A percentile compares a stretch with the other conserved stretches of the same genome.
Evolutionary conservation across 1,140 invertebrate species (phyloP).

Genomic region (Zophobas atratus): DNA sequence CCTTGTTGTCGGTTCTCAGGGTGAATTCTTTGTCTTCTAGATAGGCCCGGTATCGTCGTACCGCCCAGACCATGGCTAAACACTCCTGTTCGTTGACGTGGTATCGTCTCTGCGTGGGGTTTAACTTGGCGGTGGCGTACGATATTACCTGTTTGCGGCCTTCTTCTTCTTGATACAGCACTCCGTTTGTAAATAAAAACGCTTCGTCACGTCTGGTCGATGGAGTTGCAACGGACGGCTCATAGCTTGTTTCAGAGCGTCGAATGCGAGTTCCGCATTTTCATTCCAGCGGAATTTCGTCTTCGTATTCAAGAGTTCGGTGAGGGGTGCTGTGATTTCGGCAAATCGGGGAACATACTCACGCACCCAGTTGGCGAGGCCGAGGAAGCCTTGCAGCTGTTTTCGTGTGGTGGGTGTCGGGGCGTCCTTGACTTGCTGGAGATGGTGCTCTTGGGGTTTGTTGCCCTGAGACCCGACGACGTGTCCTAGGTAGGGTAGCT

Average conservation of each 20-base stretch:
- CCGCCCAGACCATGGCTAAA: slow-evolving; percentile 56
- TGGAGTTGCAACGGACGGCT: slow-evolving; percentile 12
- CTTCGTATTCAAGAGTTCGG: slow-evolving; percentile 5
- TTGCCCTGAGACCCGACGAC: background rate
- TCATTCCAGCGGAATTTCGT: background rate
- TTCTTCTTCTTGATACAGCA: slow-evolving; percentile 53
- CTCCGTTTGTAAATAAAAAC: slow-evolving; percentile 56
- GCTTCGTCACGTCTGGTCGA: slow-evolving; percentile 5
- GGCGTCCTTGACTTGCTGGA: background rate
- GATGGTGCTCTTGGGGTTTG: background rate
- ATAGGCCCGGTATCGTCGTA: slow-evolving; percentile 62
- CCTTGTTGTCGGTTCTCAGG: slow-evolving; percentile 19
- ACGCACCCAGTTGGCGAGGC: background rate
- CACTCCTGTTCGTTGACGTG: slow-evolving; percentile 49
- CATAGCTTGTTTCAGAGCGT: background rate
- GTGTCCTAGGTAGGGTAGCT: background rate
- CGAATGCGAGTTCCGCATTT: slow-evolving; percentile 4
- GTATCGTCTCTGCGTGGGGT: background rate
- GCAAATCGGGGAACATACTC: background rate
- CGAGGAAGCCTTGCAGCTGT: slow-evolving; percentile 49
- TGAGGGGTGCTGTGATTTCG: slow-evolving; percentile 34
- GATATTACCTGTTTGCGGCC: slow-evolving; percentile 24
- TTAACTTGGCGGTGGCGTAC: slow-evolving; percentile 12
- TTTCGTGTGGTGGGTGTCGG: slow-evolving; percentile 33
- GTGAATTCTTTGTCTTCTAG: slow-evolving; percentile 53